Base-by-base conservation (phyloP, 2,888 invertebrate genomes). In the Drosophila nigricruria region DNA sequence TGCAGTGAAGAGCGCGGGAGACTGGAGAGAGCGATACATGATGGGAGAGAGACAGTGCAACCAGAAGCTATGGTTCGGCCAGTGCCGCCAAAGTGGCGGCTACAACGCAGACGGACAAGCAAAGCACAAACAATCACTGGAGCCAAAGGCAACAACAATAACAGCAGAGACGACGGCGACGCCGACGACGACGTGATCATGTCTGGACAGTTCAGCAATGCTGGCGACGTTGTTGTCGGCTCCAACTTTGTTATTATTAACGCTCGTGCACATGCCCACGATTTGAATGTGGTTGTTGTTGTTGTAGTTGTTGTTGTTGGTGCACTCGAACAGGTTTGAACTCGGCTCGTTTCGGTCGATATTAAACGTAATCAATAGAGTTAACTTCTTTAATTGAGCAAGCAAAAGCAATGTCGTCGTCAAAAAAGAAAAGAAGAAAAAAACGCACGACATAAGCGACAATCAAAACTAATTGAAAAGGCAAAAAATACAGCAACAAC, bases 31-130 rank as follows among this genome's bases (percentile, higher is more conserved):
- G 25, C 16, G 23, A 30, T n/a, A 9, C 34, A 56, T 12, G 62
- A 45, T 25, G 65, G 18, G 43, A 59, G 45, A 52, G 42, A 62
- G 59, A 67, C 70, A 79, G 58, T 85, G 88, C 85, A 82, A 85
- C 82, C 82, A 88, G 88, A 88, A 85, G 85, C 85, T 77, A 80
- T 78, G 78, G 82, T 85, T 81, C 79, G 71, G 62, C 34, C 75
- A 70, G 71, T 70, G 81, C 89, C 89, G 89, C 89, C 88, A 89
- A 84, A 89, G 80, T 88, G 88, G 87, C 88, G 89, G 68, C 85
- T 75, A 64, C 73, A 77, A 53, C 69, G 72, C 66, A 68, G 77
- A 82, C 70, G 77, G 66, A 77, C 77, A 77, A 77, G 63, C 77
- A 36, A 73, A 77, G 77, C 77, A 77, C 77, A 77, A 77, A 77